A percentile compares a stretch with the other conserved stretches of the same genome.
Conservation (phyloP, 2,888 invertebrate genomes). For the Ceriagrion tenellum region DNA sequence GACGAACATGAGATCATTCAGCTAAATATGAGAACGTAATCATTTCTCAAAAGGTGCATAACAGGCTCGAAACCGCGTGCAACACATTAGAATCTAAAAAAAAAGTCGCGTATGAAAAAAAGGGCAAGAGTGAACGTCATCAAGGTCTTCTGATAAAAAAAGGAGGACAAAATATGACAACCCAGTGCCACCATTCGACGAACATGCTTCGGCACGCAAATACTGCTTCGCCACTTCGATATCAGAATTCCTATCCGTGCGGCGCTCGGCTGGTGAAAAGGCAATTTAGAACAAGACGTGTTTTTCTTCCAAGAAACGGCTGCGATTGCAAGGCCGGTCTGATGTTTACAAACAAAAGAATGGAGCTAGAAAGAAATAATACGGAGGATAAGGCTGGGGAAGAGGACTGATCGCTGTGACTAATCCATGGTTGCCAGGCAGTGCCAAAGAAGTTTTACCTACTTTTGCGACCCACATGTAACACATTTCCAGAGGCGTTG, state of each 20-base stretch:
- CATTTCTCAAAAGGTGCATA: too few relatives aligned
- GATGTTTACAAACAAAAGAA: conserved; percentile 61
- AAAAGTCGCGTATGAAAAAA: not conserved
- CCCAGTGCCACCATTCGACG: not conserved
- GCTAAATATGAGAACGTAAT: too few relatives aligned
- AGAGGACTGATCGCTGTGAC: not conserved
- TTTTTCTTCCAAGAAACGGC: conserved; percentile 25
- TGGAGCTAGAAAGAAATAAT: not conserved
- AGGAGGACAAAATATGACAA: not conserved
- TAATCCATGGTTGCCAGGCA: not conserved
- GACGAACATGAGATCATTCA: too few relatives aligned
- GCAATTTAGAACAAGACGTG: not conserved
- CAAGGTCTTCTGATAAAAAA: conserved; percentile 8
- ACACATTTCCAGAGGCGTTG: not conserved
- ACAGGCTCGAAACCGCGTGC: not conserved
- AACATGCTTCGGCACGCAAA: not conserved
- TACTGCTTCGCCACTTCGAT: not conserved
- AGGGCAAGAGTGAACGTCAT: not conserved
- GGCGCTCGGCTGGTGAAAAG: not conserved
- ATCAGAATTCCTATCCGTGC: not conserved
- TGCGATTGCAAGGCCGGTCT: not conserved
- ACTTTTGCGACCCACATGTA: not conserved
- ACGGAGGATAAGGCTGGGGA: not conserved
- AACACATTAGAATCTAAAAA: not conserved
- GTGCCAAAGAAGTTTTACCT: not conserved